Base-by-base conservation (phyloP, 2,888 invertebrate genomes). In the Embidobia sp. region DNA sequence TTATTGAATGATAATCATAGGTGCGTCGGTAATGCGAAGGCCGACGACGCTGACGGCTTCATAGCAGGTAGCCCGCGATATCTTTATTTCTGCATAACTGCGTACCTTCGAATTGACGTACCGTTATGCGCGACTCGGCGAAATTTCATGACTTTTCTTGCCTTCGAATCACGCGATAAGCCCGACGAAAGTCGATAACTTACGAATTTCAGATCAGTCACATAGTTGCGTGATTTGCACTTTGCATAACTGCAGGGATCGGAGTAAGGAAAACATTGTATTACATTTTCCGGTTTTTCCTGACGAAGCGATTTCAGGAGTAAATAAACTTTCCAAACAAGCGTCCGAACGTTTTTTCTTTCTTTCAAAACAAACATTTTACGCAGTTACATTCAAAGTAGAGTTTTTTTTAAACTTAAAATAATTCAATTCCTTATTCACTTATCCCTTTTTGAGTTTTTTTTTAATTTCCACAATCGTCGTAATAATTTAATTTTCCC, bases 1-100 rank as follows among this genome's bases (percentile, higher is more conserved):
- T 67, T 55, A 69, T 69, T 67, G 69, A 69, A 75, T 57, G 51
- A 75, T 75, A 69, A 69, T 61, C 49, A 29, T 63, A 22, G 31
- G 67, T 59, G 53, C 59, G 59, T 42, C 42, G 57, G 31, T 35
- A 57, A 51, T 49, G 55, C 46, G 33, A 66, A 37, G 42, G 29
- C 27, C 26, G 18, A n/a, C n/a, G n/a, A n/a, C n/a, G 48, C 33
- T 63, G 63, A 37, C 40, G 33, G 37, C 49, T 63, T 49, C 53
- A 26, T 44, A 26, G 37, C 59, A 31, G 57, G 51, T 40, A 57
- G 37, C 51, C 1, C 27, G 19, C 11, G 46, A 46, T 46, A 35
- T 61, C 61, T 26, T 7, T 22, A 44, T 61, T 61, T 46, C 22
- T 22, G 3, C 22, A 22, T 44, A 44, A 44, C 44, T 26, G 44